phyloP scores from a whole-genome alignment of 64 coral and sea anemone genomes.

The Anthopleura sola region DNA sequence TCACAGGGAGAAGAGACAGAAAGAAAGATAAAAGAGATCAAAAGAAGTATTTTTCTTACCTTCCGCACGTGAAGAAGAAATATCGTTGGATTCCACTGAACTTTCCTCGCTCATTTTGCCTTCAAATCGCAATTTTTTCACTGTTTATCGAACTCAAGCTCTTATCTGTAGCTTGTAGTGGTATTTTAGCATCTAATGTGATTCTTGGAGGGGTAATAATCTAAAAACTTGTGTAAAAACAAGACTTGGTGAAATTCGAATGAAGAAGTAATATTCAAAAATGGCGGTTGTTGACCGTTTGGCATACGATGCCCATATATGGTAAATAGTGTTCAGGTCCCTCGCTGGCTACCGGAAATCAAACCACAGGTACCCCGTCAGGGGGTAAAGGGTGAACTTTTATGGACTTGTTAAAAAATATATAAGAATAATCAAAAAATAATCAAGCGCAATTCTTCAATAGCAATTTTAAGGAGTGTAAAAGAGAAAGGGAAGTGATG shows the following conservation, averaged over 20 bases:
- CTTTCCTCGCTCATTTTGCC: constrained; percentile 51
- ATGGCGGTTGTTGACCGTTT: constrained; percentile 73
- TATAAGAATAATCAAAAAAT: too few relatives aligned
- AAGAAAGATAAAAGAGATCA: background rate
- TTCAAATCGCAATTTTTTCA: background rate
- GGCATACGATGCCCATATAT: constrained; percentile 49
- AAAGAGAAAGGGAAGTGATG: too few relatives aligned
- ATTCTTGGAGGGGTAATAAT: background rate
- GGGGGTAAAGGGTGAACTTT: background rate
- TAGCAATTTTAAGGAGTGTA: too few relatives aligned
- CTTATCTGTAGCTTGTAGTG: background rate
- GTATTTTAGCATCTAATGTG: background rate
- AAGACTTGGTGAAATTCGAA: background rate
- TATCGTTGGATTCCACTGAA: constrained; percentile 31
- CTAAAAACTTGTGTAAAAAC: background rate
- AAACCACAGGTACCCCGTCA: background rate
- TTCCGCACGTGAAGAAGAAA: constrained; percentile 1
- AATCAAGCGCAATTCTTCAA: too few relatives aligned
- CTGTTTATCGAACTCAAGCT: background rate
- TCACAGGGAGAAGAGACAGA: background rate
- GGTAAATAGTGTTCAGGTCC: constrained; percentile 1
- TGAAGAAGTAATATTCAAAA: constrained; percentile 53
- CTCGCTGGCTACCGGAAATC: background rate
- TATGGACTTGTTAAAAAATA: too few relatives aligned
- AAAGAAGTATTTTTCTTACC: constrained; percentile 9